Percentiles rank a stretch among this genome's conserved stretches.
phyloP scores from a whole-genome alignment of 2,888 invertebrate genomes.

The Ichneumoninae sp. region DNA sequence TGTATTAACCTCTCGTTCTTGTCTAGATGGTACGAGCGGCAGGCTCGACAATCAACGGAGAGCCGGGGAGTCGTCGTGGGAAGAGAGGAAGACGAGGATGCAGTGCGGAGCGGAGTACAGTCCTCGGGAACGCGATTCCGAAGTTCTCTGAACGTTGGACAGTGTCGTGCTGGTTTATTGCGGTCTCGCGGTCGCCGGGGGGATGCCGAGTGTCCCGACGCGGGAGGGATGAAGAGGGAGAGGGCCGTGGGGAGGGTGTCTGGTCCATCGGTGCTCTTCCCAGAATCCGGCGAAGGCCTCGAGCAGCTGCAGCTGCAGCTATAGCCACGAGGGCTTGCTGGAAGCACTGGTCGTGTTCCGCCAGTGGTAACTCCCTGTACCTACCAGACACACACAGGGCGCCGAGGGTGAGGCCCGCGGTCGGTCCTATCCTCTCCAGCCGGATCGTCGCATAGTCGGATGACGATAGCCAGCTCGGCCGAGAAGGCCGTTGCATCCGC shows the following conservation, averaged over 20 bases:
- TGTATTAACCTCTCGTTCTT: conserved; percentile 19
- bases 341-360: conserved; percentile 62
- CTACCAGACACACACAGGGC: conserved; percentile 52
- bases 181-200: conserved; percentile 70
- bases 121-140: conserved; percentile 63
- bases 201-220: conserved; percentile 65
- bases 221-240: conserved; percentile 21
- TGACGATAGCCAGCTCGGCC: conserved; percentile 59
- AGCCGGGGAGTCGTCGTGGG: conserved; percentile 29
- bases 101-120: background rate
- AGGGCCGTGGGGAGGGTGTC: conserved; percentile 44
- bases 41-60: conserved; percentile 61
- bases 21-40: conserved; percentile 43
- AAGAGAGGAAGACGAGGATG: conserved; percentile 50
- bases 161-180: conserved; percentile 74
- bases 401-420: conserved; percentile 8
- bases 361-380: conserved; percentile 66
- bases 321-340: conserved; percentile 29
- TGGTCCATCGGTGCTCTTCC: conserved; percentile 47
- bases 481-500: conserved; percentile 63
- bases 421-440: conserved; percentile 41
- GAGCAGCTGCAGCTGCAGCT: conserved; percentile 69
- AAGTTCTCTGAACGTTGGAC: conserved; percentile 67
- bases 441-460: conserved; percentile 63
- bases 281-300: conserved; percentile 2